Evolutionary conservation across 2,888 invertebrate species (phyloP), one percentile per base, ranked within the genome.

Genomic region (Archips crataeganus): DNA sequence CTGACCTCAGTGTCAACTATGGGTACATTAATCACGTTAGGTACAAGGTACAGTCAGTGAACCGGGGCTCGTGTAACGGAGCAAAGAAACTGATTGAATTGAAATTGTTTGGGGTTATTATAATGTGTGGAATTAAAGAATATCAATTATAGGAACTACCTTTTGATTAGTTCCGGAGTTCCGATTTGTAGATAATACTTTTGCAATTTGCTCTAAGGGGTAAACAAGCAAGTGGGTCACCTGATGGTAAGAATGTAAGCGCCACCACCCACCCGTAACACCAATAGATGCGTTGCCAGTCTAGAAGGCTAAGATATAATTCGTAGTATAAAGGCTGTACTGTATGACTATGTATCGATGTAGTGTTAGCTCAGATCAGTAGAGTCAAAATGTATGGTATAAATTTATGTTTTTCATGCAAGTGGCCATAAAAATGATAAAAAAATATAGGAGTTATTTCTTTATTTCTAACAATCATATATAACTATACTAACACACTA

Each of bases 391-490:
- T 23, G 23, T 23, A 23, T 23, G 23, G 3, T 6, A 39, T 39
- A 39, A 39, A 39, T 39, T 39, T 39, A 5, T 4, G 6, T 39
- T 39, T 39, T 39, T 39, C 3, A 1, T 39, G 39, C 39, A 39
- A 39, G 39, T 39, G 6, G 39, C 4, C 6, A 39, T 6, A 39
- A 5, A 11, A 45, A 11, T 2, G 11, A 45, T 45, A 2, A 45
- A 45, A 45, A 45, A 45, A 11, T 3, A 4, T 4, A 45, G 0
- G n/a, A n/a, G n/a, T n/a, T 49, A 5, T 13, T 49, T 49, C 9
- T 15, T 65, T 62, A n/a, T 15, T 36, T 68, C 57, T 68, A 68
- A 62, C 45, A 62, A 6, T 62, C 23, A 13, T 6, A 47, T 63
- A 63, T 5, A 57, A 39, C 62, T 73, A 68, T 23, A 39, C 13